phyloP scores from a whole-genome alignment of 2,888 invertebrate genomes.

The Antitype chi region DNA sequence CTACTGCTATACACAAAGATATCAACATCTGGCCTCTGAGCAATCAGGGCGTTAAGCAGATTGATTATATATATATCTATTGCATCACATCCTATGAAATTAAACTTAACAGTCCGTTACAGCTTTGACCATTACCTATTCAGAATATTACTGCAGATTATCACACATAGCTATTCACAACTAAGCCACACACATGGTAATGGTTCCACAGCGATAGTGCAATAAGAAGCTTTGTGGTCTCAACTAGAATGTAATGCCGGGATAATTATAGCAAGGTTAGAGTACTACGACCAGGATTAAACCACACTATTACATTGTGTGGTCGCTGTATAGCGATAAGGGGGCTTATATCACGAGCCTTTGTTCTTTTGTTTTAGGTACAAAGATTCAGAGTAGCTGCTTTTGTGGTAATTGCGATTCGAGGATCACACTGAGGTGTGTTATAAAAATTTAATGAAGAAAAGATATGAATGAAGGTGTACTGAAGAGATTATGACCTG shows the following conservation, averaged over 20 bases:
- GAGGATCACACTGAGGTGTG: neutral
- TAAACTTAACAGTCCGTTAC: neutral
- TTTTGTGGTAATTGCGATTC: neutral
- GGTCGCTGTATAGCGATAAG: constrained; percentile 8
- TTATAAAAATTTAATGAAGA: too few species aligned
- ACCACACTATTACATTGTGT: constrained; percentile 17
- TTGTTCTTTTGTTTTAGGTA: constrained; percentile 8
- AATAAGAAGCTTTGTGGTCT: constrained; percentile 46
- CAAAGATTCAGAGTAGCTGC: neutral
- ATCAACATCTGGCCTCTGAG: too few species aligned
- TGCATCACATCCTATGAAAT: neutral
- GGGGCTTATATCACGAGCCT: neutral
- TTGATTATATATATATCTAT: too few species aligned
- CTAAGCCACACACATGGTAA: neutral
- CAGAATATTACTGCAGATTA: constrained; percentile 4
- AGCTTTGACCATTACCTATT: neutral
- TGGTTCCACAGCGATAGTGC: constrained; percentile 20
- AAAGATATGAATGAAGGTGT: too few species aligned
- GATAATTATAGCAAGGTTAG: constrained; percentile 32
- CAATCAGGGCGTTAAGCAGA: too few species aligned
- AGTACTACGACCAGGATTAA: constrained; percentile 15
- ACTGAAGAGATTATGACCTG: too few species aligned
- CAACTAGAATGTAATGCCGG: constrained; percentile 10
- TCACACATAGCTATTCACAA: constrained; percentile 20
- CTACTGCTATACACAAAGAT: too few species aligned